Conservation (phyloP, 2,113 vertebrate species). For the Macquaria australasica region DNA sequence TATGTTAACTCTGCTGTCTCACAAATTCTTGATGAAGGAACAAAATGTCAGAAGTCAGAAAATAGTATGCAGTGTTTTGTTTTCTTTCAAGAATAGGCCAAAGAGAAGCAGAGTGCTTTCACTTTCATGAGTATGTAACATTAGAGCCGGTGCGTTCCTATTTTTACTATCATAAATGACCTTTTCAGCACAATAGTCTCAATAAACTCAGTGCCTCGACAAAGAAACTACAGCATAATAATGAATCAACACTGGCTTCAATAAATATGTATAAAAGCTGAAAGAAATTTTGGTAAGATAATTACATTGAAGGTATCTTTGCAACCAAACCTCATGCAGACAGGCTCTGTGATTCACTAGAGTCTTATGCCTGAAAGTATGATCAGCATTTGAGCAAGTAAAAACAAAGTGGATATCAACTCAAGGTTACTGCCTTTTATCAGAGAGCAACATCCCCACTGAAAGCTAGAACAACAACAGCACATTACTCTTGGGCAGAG, state of each 20-base stretch:
- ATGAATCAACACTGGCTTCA: neutral
- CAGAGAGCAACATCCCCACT: constrained; percentile 16
- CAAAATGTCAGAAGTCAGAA: constrained; percentile 58
- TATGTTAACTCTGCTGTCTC: constrained; percentile 26
- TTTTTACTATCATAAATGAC: neutral
- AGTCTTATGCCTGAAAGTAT: neutral
- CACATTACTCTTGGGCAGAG: constrained; percentile 25
- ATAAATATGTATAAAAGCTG: neutral
- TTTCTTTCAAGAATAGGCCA: neutral
- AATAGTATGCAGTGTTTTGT: neutral
- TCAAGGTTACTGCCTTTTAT: constrained; percentile 57
- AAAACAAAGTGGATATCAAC: constrained; percentile 32
- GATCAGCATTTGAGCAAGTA: constrained; percentile 1
- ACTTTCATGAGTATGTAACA: constrained; percentile 43
- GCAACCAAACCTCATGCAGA: neutral
- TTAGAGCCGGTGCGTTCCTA: neutral
- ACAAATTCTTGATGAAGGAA: constrained; percentile 33
- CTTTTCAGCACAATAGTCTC: neutral
- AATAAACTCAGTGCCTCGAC: neutral
- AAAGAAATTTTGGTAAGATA: neutral
- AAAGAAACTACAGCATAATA: neutral
- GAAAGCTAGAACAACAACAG: constrained; percentile 37
- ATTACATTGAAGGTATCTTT: neutral
- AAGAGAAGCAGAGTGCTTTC: constrained; percentile 32
- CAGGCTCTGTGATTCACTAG: neutral